Evolutionary conservation across 2,113 vertebrate genomes (phyloP), one percentile per base, ranked within the genome.

Genomic region (Condylura cristata): DNA sequence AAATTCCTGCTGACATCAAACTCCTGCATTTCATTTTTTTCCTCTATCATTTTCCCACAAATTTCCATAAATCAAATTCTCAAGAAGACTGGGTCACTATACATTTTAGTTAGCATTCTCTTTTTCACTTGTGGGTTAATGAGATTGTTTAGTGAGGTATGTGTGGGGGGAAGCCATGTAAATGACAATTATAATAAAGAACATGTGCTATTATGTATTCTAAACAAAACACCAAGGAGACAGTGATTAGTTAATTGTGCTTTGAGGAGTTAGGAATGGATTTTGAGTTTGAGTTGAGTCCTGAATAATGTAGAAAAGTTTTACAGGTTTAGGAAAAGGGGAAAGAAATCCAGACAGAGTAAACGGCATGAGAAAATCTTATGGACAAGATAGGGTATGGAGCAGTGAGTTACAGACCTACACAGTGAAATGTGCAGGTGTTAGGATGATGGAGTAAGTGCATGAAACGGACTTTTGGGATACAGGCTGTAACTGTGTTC

Each of bases 51-150:
- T 87, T 51, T 5, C 12, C 70, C 61, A 32, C 3, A 89, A 78
- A 71, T 87, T 72, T 90, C 46, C 28, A 32, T 56, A 46, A 89
- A 84, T 74, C 34, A 86, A 85, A 60, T 81, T 75, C 32, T 88
- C 30, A 74, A 34, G 65, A 92, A 87, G 28, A 58, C 26, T 60
- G 46, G 37, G 11, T 22, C 39, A 70, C 44, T 94, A 28, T 82
- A 70, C 84, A 56, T 26, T 66, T 58, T 46, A 68, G 65, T 56
- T 70, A 53, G 39, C 18, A 65, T 30, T 4, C 26, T 61, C 58
- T 95, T 24, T 84, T 90, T 34, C 24, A n/a, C 3, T 34, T 3
- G 5, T 37, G 34, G 44, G 28, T 93, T 89, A 76, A 56, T 26
- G 72, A 82, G 46, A 68, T 88, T 58, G 26, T 75, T 82, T 44